Evolutionary conservation across 2,797 vertebrate genomes (phyloP).

Genomic region (Zalophus californianus): DNA sequence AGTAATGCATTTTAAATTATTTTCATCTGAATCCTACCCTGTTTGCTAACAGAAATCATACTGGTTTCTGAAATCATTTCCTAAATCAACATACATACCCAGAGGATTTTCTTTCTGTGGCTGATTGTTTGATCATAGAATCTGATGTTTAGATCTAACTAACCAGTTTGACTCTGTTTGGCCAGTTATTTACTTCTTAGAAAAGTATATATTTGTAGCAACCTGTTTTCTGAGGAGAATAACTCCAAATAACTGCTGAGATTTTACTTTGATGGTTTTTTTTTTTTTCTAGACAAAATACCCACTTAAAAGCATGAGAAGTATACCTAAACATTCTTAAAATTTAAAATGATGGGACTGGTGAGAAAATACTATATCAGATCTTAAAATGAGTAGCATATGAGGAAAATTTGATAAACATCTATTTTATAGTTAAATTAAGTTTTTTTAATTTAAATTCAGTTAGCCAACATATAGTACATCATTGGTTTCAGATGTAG

Average conservation of each 20-base stretch:
- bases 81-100: background rate
- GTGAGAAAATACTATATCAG: background rate
- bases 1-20: constrained; percentile 75
- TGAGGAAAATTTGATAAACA: background rate
- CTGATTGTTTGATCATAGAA: constrained; percentile 18
- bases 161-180: constrained; percentile 17
- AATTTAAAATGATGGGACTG: constrained; percentile 48
- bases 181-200: background rate
- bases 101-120: constrained; percentile 19
- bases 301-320: constrained; percentile 21
- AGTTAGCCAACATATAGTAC: too few relatives aligned
- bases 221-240: constrained; percentile 30
- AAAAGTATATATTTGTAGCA: constrained; percentile 58
- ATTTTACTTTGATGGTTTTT: constrained; percentile 46
- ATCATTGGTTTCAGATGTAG: too few relatives aligned
- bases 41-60: constrained; percentile 62
- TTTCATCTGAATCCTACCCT: constrained; percentile 56
- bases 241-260: constrained; percentile 41
- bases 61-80: constrained; percentile 56
- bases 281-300: background rate
- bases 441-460: background rate
- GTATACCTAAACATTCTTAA: constrained; percentile 31
- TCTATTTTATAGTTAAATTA: constrained; percentile 41
- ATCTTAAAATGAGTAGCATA: constrained; percentile 15
- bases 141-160: constrained; percentile 42